Base-by-base conservation (phyloP, 2,113 vertebrate genomes). In the Eptesicus fuscus region DNA sequence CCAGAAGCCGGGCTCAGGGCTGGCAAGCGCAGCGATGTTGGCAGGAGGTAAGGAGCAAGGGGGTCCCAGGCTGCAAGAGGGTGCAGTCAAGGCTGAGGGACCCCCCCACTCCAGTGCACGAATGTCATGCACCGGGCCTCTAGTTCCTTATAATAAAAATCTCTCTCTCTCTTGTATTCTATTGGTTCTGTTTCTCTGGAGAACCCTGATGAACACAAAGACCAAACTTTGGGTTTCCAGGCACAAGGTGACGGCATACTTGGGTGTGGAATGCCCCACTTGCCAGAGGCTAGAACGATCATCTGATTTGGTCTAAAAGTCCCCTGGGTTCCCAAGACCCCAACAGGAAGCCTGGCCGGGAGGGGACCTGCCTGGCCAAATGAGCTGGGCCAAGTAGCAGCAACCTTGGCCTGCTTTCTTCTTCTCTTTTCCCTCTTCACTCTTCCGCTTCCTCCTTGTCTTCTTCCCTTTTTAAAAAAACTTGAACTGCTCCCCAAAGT, bases 281-380 rank as follows among this genome's bases (percentile, higher is more conserved):
- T 80, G 47, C 84, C 71, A 80, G 77, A 83, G 56, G 83, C 17
- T 80, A 93, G 63, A 96, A 96, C 85, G 96, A 97, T 95, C 7
- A 53, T 87, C 91, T 77, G 70, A 91, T 86, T 86, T 89, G 86
- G 28, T 92, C 83, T 96, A 83, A 85, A 97, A 96, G n/a, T 92
- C 13, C 77, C 63, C 44, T 84, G 37, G 91, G 93, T 95, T 95
- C 90, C 56, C 70, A 96, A 91, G n/a, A n/a, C 82, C 69, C 61
- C 82, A 88, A 97, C 94, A 95, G 97, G 97, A 97, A 96, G 63
- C 82, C 88, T 92, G 79, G 86, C 17, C 88, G 32, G 77, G 77
- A 92, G 88, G 80, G n/a, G 84, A 28, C 84, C n/a, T 88, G 80
- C 32, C n/a, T 90, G 20, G 80, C 42, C 63, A 93, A n/a, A 83